phyloP scores from a whole-genome alignment of 2,113 vertebrate species.

The Entomyzon cyanotis region DNA sequence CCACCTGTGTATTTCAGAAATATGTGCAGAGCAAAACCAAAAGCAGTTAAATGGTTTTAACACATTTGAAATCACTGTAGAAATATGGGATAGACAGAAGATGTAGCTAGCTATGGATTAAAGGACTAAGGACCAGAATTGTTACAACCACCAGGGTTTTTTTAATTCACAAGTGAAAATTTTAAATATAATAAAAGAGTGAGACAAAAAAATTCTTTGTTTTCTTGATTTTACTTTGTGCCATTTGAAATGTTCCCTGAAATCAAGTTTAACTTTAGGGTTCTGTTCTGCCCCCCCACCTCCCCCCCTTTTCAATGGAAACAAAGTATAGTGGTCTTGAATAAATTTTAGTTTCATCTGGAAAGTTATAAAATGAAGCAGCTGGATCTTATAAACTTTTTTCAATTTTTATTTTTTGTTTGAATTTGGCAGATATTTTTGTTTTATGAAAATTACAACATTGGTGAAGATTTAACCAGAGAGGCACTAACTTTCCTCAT shows the following conservation, averaged over 20 bases:
- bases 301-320: neutral
- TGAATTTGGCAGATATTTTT: neutral
- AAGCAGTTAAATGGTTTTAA: neutral
- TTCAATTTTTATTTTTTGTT: neutral
- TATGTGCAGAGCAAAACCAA: neutral
- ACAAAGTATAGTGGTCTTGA: neutral
- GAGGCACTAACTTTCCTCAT: neutral
- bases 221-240: neutral
- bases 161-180: neutral
- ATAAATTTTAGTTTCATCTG: neutral
- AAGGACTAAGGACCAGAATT: neutral
- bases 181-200: neutral
- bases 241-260: neutral
- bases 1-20: constrained; percentile 23
- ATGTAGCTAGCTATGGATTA: neutral
- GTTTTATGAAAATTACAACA: neutral
- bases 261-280: neutral
- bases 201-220: neutral
- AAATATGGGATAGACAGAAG: neutral
- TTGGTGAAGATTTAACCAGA: neutral
- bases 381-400: rapidly evolving
- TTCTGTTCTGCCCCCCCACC: neutral
- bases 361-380: neutral
- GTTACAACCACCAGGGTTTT: neutral
- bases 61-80: neutral